Evolutionary conservation across 1,140 invertebrate genomes (phyloP).

Genomic region (Heliconius nattereri): DNA sequence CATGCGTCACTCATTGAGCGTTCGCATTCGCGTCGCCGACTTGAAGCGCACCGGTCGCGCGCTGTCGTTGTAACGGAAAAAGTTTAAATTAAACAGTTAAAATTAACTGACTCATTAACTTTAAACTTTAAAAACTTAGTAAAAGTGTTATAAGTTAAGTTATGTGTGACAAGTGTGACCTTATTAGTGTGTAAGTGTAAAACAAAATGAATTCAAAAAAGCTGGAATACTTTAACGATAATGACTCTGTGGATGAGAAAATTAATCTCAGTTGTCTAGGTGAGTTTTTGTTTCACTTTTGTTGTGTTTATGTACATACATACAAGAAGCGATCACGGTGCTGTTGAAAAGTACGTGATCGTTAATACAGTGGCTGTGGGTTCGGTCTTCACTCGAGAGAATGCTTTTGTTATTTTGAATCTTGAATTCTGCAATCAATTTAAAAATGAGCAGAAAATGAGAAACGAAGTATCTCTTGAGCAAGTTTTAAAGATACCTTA

Average conservation of each 20-base stretch:
- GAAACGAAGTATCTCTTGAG: neutral
- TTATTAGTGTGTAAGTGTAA: constrained; percentile 31
- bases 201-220: constrained; percentile 77
- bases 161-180: constrained; percentile 32
- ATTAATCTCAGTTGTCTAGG: constrained; percentile 78
- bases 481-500: neutral
- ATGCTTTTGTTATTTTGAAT: neutral
- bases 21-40: constrained; percentile 63
- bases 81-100: constrained; percentile 48
- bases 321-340: neutral
- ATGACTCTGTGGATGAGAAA: constrained; percentile 74
- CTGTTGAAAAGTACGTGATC: neutral
- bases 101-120: neutral
- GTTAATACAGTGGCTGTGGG: neutral
- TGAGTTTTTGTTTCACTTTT: constrained; percentile 53
- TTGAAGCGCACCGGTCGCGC: constrained; percentile 54
- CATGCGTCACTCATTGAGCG: constrained; percentile 52
- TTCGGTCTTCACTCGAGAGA: neutral
- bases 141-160: constrained; percentile 5
- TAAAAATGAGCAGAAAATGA: neutral
- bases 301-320: constrained; percentile 13
- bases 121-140: neutral
- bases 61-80: constrained; percentile 48
- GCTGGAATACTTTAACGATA: constrained; percentile 73
- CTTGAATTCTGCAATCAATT: neutral